Percentiles rank a stretch among this genome's conserved stretches.
Conservation (phyloP, 2,113 vertebrate species). For the Gobio gobio region DNA sequence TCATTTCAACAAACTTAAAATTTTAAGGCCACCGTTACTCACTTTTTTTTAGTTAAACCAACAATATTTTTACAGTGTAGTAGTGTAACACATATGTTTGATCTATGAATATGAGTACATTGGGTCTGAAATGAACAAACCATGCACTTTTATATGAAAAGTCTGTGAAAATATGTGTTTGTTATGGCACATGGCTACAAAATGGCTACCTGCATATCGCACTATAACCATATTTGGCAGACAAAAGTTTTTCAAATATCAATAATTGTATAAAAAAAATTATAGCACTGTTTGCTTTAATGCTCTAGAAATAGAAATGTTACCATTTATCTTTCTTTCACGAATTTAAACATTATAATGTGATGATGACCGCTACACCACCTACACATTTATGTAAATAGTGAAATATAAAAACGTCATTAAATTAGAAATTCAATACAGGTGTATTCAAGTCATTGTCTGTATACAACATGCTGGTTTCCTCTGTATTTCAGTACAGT, state of each 20-base stretch:
- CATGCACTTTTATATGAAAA: neutral
- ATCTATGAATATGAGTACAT: no score
- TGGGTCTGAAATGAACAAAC: neutral
- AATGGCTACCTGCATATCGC: neutral
- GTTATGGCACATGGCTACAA: neutral
- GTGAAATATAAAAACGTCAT: no score
- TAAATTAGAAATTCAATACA: no score
- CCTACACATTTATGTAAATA: neutral
- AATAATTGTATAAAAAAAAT: neutral
- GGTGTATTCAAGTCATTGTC: no score
- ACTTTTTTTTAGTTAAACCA: no score
- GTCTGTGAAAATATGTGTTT: neutral
- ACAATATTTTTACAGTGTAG: no score
- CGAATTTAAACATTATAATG: neutral
- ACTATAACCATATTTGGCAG: neutral
- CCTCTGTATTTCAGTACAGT: no score
- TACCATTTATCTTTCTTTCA: neutral
- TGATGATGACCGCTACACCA: neutral
- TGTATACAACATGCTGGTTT: no score
- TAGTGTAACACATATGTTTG: no score
- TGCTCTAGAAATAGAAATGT: neutral
- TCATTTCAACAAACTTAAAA: no score
- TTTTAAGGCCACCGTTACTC: no score
- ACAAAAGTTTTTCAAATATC: neutral
- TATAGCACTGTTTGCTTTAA: neutral